Evolutionary conservation across 2,888 invertebrate species (phyloP), one percentile per base, ranked within the genome.

Genomic region (Mythimna ferrago): DNA sequence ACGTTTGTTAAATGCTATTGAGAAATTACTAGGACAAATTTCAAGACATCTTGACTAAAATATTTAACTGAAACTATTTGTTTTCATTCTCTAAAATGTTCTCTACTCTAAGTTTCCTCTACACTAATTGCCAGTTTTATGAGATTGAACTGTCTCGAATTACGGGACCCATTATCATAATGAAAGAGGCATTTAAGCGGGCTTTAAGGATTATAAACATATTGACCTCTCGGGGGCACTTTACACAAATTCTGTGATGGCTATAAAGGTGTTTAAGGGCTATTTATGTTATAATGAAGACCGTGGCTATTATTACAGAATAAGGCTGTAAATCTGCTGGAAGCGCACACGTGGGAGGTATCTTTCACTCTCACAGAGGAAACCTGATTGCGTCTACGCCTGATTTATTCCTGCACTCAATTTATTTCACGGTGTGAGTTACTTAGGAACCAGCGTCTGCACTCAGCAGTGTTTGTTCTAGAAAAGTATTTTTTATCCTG

Each of bases 311-410:
- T 89, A 90, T 90, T 90, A 86, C 88, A 87, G 90, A 89, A 91
- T 90, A 92, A 80, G 78, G 88, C 83, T 86, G 89, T 92, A 91
- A 92, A 90, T 91, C 89, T 83, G 81, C 78, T 76, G 73, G 82
- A 90, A 92, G 86, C 74, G 90, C 88, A 86, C 93, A 88, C 91
- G 84, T 87, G 92, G 91, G 92, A 89, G 85, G 86, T 89, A 91
- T 91, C 81, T 65, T 73, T 90, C 90, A 86, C 80, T 72, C 79
- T 83, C 86, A 76, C 88, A 83, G 87, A 89, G 86, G 86, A 82
- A 85, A 88, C 87, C 90, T 92, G 91, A 92, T 93, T 93, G 89
- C 90, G 88, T 89, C 89, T 87, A 87, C 88, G 76, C 83, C 82
- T 88, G 92, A 93, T 92, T 92, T 92, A 93, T 91, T 87, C 79